Evolutionary conservation across 2,797 vertebrate genomes (phyloP).

Genomic region (Vireo griseus): DNA sequence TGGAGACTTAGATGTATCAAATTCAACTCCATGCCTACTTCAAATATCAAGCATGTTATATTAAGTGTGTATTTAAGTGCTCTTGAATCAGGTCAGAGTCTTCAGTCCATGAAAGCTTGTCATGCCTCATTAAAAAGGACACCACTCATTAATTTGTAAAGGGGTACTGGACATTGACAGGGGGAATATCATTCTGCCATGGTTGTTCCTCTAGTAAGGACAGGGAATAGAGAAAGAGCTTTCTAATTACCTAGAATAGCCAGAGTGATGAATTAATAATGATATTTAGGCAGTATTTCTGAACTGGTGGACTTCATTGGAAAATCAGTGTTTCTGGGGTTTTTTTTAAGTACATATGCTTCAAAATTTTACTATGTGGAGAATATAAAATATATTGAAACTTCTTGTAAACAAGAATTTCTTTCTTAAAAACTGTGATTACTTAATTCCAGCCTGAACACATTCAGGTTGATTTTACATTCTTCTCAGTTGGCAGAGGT

Average conservation of each 20-base stretch:
- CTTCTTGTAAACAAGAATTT: neutral
- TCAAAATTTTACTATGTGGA: neutral
- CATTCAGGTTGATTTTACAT: neutral
- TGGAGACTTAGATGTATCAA: neutral
- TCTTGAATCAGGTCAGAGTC: neutral
- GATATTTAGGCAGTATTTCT: neutral
- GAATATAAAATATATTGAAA: neutral
- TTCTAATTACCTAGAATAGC: neutral
- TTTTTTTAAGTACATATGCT: neutral
- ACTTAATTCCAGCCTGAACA: neutral
- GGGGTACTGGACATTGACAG: neutral
- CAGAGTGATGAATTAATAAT: neutral
- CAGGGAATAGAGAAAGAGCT: neutral
- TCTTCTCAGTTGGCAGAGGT: neutral
- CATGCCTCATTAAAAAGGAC: neutral
- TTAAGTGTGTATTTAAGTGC: neutral
- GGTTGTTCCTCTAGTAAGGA: neutral
- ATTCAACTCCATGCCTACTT: neutral
- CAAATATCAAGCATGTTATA: neutral
- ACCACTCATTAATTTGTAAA: neutral
- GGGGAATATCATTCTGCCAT: neutral
- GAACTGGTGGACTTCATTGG: neutral
- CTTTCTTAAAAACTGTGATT: neutral
- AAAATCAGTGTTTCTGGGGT: neutral
- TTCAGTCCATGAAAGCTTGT: neutral